Evolutionary conservation across 2,113 vertebrate species (phyloP).

Genomic region (Anoura caudifer): DNA sequence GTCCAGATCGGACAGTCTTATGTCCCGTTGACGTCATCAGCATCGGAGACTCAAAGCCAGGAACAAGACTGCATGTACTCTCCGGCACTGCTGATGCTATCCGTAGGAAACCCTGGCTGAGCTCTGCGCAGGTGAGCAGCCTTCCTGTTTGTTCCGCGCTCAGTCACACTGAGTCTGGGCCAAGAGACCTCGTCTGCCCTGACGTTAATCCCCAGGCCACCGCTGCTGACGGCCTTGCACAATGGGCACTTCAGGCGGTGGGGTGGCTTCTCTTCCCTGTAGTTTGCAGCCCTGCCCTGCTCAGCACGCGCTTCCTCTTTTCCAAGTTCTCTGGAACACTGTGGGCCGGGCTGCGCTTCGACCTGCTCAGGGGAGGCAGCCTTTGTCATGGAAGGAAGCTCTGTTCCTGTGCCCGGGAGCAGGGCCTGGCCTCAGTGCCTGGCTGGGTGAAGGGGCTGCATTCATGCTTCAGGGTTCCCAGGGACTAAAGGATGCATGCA

Average conservation of each 20-base stretch:
- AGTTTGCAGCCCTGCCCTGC: background rate
- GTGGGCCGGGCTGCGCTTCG: background rate
- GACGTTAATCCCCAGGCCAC: background rate
- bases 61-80: conserved; percentile 45
- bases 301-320: background rate
- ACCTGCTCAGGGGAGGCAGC: background rate
- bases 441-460: background rate
- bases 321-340: background rate
- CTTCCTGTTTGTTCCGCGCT: conserved; percentile 46
- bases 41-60: background rate
- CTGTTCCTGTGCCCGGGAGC: background rate
- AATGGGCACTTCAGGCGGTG: no score
- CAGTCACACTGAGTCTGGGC: background rate
- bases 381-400: background rate
- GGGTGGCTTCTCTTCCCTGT: background rate
- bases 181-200: background rate
- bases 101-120: background rate
- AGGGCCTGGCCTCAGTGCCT: background rate
- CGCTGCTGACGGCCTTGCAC: background rate
- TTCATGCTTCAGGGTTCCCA: background rate
- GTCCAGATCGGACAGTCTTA: background rate
- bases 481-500: background rate
- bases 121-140: conserved; percentile 35
- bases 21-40: background rate
- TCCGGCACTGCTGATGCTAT: background rate